Base-by-base conservation (phyloP, 2,113 vertebrate genomes). In the Grammatotria lemairii region DNA sequence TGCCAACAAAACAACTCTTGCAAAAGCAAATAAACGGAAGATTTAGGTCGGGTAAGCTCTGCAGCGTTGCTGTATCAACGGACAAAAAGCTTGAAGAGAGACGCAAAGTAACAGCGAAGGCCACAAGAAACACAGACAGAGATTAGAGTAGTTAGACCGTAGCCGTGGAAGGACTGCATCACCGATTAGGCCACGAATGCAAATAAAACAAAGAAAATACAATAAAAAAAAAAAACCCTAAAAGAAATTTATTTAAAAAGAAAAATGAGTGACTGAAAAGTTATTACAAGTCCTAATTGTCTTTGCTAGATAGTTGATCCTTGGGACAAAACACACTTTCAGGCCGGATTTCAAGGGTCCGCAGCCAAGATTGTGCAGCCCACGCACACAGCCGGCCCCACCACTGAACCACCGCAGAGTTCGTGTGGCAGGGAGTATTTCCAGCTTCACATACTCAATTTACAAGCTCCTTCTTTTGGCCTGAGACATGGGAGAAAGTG, bases 401-500 rank as follows among this genome's bases (percentile, higher is more conserved):
- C 42, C 78, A 53, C 45, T 35, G 75, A 31, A 70, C 55, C 78
- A 38, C 65, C 51, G 2, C 82, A 26, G 87, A 55, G 49, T 47
- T 82, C 70, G 70, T 55, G 65, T 68, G 83, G 81, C 80, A 73
- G 8, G 70, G 33, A 70, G 28, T 42, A 58, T 86, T 88, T 89
- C 81, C 89, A 92, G 55, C 82, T 84, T 81, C 86, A 75, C 87
- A 82, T 49, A 12, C 73, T 82, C 54, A 55, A 16, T 84, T 80
- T 88, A 78, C 89, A 84, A 60, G 85, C 91, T 88, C 87, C 81
- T 86, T 79, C 81, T 85, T 91, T 85, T 89, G 92, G 86, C 85
- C 75, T 2, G 70, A 85, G 86, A 92, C 88, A 73, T 49, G 54
- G 87, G 84, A 95, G 92, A 94, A 92, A 95, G 93, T 95, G 92